Evolutionary conservation across 2,888 invertebrate species (phyloP), one percentile per base, ranked within the genome.

Genomic region (Drosophila neonasuta): DNA sequence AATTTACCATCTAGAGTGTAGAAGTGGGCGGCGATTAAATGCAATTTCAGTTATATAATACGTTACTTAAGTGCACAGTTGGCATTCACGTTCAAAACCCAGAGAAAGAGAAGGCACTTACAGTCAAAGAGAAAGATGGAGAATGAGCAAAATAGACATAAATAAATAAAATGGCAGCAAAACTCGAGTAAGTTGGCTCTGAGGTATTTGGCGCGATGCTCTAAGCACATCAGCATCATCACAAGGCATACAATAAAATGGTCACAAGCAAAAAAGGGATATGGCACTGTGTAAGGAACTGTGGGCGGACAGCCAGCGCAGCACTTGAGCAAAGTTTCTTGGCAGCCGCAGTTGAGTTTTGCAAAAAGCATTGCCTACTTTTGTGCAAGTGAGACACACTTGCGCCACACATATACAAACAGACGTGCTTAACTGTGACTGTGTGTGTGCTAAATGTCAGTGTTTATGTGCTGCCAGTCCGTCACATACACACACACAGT

Each of bases 361-460:
- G 29, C 48, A 46, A 55, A 66, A 69, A 63, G 62, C 36, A 10
- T 80, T 74, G 68, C 75, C 80, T 71, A 77, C 71, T 71, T 79
- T 71, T 63, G 52, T 71, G 72, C 68, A 58, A 71, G 61, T 67
- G 63, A 45, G 24, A 48, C 62, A 48, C 57, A 56, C 48, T 34
- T 41, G 7, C 20, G 24, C 24, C 24, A 24, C 24, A 24, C 6
- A 6, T 49, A 13, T 39, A 24, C 34, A 10, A 29, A 2, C 24
- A 10, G 13, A 7, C 46, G 10, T 60, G 11, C 42, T 9, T 34
- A 32, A 8, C 13, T 63, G 64, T 56, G 50, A 55, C 51, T 70
- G 55, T 57, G 52, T 57, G 52, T 59, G 61, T 54, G 57, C 64
- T 79, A 80, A 83, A 75, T 80, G 77, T 72, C 70, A 68, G 64